Conservation (phyloP, 2,797 vertebrate genomes). For the Falco columbarius region DNA sequence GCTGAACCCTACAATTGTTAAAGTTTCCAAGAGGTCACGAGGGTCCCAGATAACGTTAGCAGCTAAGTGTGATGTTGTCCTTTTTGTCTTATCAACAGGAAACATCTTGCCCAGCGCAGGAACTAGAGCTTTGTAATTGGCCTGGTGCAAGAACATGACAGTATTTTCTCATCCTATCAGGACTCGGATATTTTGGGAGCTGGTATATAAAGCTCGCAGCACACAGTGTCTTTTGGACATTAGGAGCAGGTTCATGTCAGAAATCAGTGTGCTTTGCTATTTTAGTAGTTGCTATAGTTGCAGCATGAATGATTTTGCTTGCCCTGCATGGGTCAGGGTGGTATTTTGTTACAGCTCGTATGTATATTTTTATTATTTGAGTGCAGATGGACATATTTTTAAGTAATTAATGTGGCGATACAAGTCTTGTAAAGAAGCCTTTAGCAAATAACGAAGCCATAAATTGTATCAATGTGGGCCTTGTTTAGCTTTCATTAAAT, state of each 20-base stretch:
- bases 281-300: constrained; percentile 60
- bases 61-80: constrained; percentile 49
- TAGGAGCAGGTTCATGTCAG: constrained; percentile 52
- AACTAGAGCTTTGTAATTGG: constrained; percentile 90
- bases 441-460: not conserved
- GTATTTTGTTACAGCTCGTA: not conserved
- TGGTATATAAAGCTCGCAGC: constrained; percentile 85
- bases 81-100: constrained; percentile 90
- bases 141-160: constrained; percentile 84
- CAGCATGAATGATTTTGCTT: not conserved
- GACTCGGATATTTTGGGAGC: constrained; percentile 90
- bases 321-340: not conserved
- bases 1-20: constrained; percentile 30
- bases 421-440: constrained; percentile 1
- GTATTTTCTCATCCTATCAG: constrained; percentile 83
- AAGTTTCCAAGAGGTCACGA: constrained; percentile 50
- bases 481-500: constrained; percentile 27
- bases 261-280: constrained; percentile 32
- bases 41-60: constrained; percentile 61
- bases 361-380: constrained; percentile 7
- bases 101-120: constrained; percentile 94
- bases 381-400: not conserved
- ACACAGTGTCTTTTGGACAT: constrained; percentile 52
- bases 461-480: not conserved
- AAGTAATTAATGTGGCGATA: not conserved